A percentile compares a stretch with the other conserved stretches of the same genome.
phyloP scores from a whole-genome alignment of 2,888 invertebrate species.

The Therioaphis trifolii region DNA sequence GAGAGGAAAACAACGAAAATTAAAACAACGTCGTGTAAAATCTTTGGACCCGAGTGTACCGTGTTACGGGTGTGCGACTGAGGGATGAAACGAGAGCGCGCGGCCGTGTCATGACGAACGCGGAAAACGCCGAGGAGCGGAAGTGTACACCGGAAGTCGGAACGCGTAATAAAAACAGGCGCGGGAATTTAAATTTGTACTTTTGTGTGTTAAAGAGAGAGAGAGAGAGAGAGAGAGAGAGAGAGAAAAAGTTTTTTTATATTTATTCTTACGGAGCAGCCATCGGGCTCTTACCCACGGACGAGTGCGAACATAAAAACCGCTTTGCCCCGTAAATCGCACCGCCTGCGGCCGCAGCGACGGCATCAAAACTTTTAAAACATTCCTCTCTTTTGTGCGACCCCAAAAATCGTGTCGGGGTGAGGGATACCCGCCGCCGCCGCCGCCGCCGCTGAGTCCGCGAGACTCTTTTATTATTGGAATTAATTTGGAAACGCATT shows the following conservation, averaged over 20 bases:
- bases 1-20: no score
- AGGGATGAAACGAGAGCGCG: background rate
- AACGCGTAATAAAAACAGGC: constrained; percentile 45
- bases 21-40: no score
- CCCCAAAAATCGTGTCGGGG: constrained; percentile 3
- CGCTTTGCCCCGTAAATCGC: constrained; percentile 50
- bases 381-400: constrained; percentile 44
- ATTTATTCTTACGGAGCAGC: constrained; percentile 17
- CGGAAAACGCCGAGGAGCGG: constrained; percentile 12
- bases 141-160: constrained; percentile 17
- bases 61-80: background rate
- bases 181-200: constrained; percentile 35
- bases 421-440: background rate
- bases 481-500: constrained; percentile 37
- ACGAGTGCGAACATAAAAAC: constrained; percentile 34
- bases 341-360: constrained; percentile 31
- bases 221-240: background rate
- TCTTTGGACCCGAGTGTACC: no score
- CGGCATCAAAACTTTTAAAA: constrained; percentile 54
- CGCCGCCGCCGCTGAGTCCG: background rate
- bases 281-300: background rate
- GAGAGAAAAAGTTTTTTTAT: background rate
- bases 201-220: background rate
- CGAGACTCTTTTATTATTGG: constrained; percentile 43
- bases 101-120: constrained; percentile 29